Percentiles rank a stretch among this genome's conserved stretches.
phyloP scores from a whole-genome alignment of 2,797 vertebrate species.

The Galago senegalensis region DNA sequence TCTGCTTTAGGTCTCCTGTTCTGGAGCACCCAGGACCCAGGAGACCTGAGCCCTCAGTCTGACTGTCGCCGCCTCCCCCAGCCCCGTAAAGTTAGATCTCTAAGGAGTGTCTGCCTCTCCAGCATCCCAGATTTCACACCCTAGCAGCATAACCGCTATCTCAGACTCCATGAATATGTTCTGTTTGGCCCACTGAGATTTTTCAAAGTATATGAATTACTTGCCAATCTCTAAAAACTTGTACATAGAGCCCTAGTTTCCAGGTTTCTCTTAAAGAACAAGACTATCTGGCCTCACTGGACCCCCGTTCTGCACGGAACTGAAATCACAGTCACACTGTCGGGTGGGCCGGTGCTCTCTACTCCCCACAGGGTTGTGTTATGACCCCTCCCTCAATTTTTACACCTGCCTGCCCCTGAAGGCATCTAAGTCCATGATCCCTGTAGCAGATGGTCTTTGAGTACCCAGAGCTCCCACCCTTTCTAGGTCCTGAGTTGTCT shows the following conservation, averaged over 20 bases:
- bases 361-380: fast-evolving
- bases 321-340: background rate
- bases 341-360: fast-evolving
- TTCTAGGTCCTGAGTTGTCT: background rate
- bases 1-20: background rate
- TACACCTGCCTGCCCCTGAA: background rate
- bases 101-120: fast-evolving
- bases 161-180: background rate
- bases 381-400: fast-evolving
- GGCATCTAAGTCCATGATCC: background rate
- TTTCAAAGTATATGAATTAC: background rate
- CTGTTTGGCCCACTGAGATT: background rate
- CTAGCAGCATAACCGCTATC: background rate
- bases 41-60: background rate
- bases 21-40: background rate
- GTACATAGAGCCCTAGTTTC: background rate
- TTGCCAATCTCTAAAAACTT: background rate
- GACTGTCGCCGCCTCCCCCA: no score
- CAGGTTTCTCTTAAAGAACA: background rate
- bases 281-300: background rate
- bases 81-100: background rate
- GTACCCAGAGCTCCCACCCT: background rate
- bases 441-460: background rate
- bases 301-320: fast-evolving
- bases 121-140: fast-evolving